Conservation (phyloP, 2,113 vertebrate species). For the Barnardius zonarius region DNA sequence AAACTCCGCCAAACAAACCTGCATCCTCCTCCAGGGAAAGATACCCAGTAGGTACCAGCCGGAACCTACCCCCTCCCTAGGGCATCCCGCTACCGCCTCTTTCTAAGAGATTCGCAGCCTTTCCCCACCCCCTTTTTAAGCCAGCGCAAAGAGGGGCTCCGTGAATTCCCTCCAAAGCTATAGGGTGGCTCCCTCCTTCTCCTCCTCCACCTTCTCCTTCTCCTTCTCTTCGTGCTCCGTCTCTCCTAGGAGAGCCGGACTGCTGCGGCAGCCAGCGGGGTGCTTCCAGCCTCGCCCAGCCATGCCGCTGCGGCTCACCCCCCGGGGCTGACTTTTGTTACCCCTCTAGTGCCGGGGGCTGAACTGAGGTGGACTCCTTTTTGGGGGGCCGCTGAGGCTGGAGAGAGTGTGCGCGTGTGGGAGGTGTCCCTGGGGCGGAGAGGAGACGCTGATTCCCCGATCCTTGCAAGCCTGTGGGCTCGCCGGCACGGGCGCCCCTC, state of each 20-base stretch:
- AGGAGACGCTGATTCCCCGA: background rate
- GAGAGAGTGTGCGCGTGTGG: background rate
- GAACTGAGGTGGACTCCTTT: conserved; percentile 13
- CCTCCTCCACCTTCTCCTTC: background rate
- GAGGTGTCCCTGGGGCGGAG: conserved; percentile 9
- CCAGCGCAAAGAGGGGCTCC: background rate
- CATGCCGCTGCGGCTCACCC: conserved; percentile 33
- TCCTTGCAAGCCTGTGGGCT: background rate
- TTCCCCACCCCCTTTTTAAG: conserved; percentile 25
- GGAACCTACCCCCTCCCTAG: background rate
- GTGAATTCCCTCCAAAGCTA: conserved; percentile 39
- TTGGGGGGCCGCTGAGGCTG: background rate
- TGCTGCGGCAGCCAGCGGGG: conserved; percentile 46
- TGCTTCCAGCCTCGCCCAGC: conserved; percentile 33
- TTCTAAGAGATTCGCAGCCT: background rate
- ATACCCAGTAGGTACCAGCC: conserved; percentile 70
- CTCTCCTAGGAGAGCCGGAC: background rate
- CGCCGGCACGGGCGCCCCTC: background rate
- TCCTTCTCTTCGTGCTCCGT: background rate
- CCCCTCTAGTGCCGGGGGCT: background rate
- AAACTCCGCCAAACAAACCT: conserved; percentile 65
- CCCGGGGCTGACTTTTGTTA: conserved; percentile 26
- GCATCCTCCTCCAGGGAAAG: conserved; percentile 40
- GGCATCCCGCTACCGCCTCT: background rate
- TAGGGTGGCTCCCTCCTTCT: conserved; percentile 2